Conservation (phyloP, 1,140 invertebrate species). For the Macrobrachium nipponense region DNA sequence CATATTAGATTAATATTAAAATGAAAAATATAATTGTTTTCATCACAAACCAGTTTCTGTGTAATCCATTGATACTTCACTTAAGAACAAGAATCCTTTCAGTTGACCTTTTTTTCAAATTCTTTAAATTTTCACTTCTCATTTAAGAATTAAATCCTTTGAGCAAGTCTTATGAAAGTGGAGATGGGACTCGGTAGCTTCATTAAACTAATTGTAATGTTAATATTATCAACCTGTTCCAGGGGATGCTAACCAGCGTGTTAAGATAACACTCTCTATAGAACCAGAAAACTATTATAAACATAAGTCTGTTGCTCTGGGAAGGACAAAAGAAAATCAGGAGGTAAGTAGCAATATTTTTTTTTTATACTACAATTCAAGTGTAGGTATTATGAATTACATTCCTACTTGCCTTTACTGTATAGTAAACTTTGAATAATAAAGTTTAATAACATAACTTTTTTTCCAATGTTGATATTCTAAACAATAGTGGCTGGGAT, state of each 20-base stretch:
- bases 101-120: too few relatives aligned
- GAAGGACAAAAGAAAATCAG: slow-evolving; percentile 65
- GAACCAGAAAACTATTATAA: slow-evolving; percentile 9
- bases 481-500: too few relatives aligned
- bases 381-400: not conserved
- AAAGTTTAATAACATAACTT: too few relatives aligned
- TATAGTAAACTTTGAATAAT: not conserved
- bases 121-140: too few relatives aligned
- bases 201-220: not conserved
- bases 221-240: slow-evolving; percentile 58
- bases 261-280: slow-evolving; percentile 50
- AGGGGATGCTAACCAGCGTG: slow-evolving; percentile 49
- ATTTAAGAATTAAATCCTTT: too few relatives aligned
- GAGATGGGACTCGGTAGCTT: slow-evolving; percentile 40
- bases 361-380: not conserved
- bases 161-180: slow-evolving; percentile 30
- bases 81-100: too few relatives aligned
- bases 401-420: not conserved
- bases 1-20: too few relatives aligned
- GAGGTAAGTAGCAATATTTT: slow-evolving; percentile 45
- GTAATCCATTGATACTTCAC: too few relatives aligned
- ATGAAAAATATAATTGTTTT: too few relatives aligned
- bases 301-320: slow-evolving; percentile 32
- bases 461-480: too few relatives aligned
- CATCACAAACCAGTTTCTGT: too few relatives aligned